Evolutionary conservation across 2,888 invertebrate genomes (phyloP).

Genomic region (Cerastis leucographa): DNA sequence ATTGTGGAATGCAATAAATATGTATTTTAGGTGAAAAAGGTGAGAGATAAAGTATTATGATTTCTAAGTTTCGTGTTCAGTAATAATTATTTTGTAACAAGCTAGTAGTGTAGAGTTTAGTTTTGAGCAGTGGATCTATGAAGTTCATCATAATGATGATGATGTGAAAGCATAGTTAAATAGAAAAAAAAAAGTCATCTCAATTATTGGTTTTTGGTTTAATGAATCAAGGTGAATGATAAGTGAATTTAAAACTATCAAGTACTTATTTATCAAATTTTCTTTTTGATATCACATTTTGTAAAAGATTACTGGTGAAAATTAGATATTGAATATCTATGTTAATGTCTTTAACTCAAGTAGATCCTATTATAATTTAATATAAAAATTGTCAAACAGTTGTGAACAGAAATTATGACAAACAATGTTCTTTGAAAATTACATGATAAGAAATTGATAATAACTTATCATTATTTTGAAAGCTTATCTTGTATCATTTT

Average conservation of each 20-base stretch:
- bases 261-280: neutral
- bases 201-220: neutral
- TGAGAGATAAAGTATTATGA: neutral
- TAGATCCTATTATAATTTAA: neutral
- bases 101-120: neutral
- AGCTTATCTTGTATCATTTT: conserved; percentile 20
- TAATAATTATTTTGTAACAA: neutral
- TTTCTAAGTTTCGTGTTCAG: neutral
- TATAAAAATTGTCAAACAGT: neutral
- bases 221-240: neutral
- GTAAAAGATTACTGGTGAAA: neutral
- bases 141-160: neutral
- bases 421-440: conserved; percentile 20
- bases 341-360: neutral
- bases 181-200: neutral
- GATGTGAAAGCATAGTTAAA: neutral
- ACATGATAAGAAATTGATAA: conserved; percentile 16
- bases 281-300: neutral
- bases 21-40: neutral
- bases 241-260: neutral
- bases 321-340: neutral
- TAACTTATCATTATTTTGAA: conserved; percentile 18
- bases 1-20: neutral
- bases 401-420: neutral
- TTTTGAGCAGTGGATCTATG: neutral